Evolutionary conservation across 2,113 vertebrate species (phyloP).

Genomic region (Thunnus maccoyii): DNA sequence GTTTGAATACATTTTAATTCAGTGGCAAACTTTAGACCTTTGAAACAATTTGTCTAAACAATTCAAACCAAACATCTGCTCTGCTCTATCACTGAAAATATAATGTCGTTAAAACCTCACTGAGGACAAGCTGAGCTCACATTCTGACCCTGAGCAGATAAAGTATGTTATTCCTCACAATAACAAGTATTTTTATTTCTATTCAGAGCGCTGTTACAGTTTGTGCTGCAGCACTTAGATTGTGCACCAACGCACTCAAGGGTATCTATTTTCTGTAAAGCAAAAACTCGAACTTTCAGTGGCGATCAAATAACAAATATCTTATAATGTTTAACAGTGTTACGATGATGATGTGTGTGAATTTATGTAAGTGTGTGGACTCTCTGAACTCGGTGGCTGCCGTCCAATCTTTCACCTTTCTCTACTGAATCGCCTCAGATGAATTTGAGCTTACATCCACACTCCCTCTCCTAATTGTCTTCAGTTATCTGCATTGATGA

Average conservation of each 20-base stretch:
- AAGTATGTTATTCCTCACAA: background rate
- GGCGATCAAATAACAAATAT: background rate
- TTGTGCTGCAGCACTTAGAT: slow-evolving; percentile 6
- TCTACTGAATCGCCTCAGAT: too few relatives aligned
- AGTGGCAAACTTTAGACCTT: too few relatives aligned
- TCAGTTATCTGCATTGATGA: too few relatives aligned
- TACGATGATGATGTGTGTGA: background rate
- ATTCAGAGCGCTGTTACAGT: too few relatives aligned
- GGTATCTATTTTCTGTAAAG: slow-evolving; percentile 10
- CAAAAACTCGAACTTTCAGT: background rate
- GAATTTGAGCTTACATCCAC: background rate
- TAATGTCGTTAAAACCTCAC: background rate
- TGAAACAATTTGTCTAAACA: too few relatives aligned
- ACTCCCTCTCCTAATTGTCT: too few relatives aligned
- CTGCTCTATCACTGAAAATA: background rate
- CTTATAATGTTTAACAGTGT: background rate
- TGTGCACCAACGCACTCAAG: background rate
- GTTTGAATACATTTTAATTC: too few relatives aligned
- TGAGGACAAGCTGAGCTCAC: background rate
- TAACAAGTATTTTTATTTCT: too few relatives aligned
- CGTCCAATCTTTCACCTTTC: background rate
- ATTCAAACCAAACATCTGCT: too few relatives aligned
- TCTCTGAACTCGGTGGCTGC: background rate
- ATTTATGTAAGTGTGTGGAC: background rate
- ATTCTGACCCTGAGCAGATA: background rate